Evolutionary conservation across 2,888 invertebrate genomes (phyloP).

Genomic region (Mythimna vitellina): DNA sequence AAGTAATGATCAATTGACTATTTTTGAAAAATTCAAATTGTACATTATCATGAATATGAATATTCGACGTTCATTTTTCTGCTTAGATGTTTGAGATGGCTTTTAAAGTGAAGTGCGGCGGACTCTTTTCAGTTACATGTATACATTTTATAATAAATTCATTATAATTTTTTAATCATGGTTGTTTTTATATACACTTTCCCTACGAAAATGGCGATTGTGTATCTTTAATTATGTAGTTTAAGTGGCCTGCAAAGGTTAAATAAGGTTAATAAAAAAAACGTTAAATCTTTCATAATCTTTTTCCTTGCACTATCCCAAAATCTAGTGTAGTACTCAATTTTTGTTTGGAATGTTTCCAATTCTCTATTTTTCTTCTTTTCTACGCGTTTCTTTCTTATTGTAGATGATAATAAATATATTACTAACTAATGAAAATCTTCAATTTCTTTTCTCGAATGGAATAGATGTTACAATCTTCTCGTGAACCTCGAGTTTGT

Average conservation of each 20-base stretch:
- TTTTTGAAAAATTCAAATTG: constrained; percentile 72
- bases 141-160: constrained; percentile 89
- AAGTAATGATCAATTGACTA: constrained; percentile 76
- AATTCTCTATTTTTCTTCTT: background rate
- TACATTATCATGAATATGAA: constrained; percentile 62
- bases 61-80: constrained; percentile 74
- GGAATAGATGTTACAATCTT: too few relatives aligned
- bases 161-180: constrained; percentile 84
- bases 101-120: constrained; percentile 72
- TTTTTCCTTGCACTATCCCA: constrained; percentile 41
- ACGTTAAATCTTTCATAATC: constrained; percentile 32
- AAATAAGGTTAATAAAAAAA: constrained; percentile 43
- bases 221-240: constrained; percentile 32
- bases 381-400: background rate
- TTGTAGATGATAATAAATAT: background rate
- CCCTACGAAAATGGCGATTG: constrained; percentile 23
- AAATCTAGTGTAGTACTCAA: background rate
- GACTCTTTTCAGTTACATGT: constrained; percentile 83
- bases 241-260: constrained; percentile 32
- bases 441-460: background rate
- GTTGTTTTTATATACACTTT: constrained; percentile 67
- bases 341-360: constrained; percentile 11
- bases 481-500: background rate
- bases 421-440: background rate
- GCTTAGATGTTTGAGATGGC: constrained; percentile 79